Base-by-base conservation (phyloP, 1,140 invertebrate species). In the Armadillidium nasatum region DNA sequence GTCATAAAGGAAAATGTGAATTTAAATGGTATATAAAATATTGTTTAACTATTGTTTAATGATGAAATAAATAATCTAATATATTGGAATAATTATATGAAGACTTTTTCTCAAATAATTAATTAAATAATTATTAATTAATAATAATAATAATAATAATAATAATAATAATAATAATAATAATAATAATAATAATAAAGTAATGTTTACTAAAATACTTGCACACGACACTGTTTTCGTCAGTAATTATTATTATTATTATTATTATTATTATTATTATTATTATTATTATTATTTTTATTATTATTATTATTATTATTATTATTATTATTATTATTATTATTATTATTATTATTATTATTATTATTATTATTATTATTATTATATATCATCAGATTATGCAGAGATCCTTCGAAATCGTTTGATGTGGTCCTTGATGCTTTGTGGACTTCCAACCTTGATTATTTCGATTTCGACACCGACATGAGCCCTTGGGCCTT, bases 381-480 rank as follows among this genome's bases (percentile, higher is more conserved):
- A 33, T 46, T 50, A 50, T 73, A n/a, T 13, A 1, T 60, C n/a
- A 9, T 54, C 10, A 33, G 9, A 50, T 19, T 23, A 50, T 46
- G 9, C 70, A 71, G 2, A 22, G 7, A 71, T 60, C 11, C 11
- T 19, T 60, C 50, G 50, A 60, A 60, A 19, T 15, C 70, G 22
- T 72, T 84, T 0, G 68, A 83, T 50, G 85, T 85, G 7, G 82
- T 82, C 23, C 82, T 86, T 76, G 82, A 83, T 45, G 78, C 85
- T 0, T 75, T 82, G 23, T 87, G 84, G 83, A 83, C 80, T 71
- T 83, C 84, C 10, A 81, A 82, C 21, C 83, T 85, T 67, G 78
- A 79, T 1, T 83, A 82, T 78, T 91, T 91, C 83, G 89, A 91
- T 83, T 91, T 89, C 82, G 89, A 91, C 82, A 86, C 84, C 0